Evolutionary conservation across 2,888 invertebrate genomes (phyloP).

Genomic region (Pristionchus japonicus): DNA sequence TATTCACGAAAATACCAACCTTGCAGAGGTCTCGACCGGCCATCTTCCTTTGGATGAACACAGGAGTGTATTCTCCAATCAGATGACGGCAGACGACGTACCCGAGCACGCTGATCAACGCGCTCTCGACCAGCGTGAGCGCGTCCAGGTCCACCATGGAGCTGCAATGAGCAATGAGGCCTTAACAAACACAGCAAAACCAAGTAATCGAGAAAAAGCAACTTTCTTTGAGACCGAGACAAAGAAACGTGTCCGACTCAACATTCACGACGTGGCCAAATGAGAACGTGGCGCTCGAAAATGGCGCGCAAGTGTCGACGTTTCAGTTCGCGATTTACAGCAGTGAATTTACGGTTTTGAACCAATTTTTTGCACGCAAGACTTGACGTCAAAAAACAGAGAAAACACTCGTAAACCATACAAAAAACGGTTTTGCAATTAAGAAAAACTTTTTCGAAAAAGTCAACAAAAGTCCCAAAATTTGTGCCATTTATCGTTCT

Average conservation of each 20-base stretch:
- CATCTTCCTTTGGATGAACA: slow-evolving; percentile 70
- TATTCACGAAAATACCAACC: slow-evolving; percentile 57
- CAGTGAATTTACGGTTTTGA: too few species aligned
- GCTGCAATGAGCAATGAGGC: neutral
- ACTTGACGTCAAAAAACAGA: too few species aligned
- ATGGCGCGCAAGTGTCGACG: too few species aligned
- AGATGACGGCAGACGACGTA: slow-evolving; percentile 59
- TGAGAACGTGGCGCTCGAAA: too few species aligned
- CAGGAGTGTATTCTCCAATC: slow-evolving; percentile 70
- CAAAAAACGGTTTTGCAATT: too few species aligned
- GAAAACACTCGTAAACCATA: too few species aligned
- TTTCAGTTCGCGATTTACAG: too few species aligned
- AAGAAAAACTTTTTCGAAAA: too few species aligned
- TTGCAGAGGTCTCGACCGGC: slow-evolving; percentile 74
- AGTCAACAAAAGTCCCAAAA: too few species aligned
- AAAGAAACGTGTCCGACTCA: neutral
- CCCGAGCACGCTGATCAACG: slow-evolving; percentile 60
- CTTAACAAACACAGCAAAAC: neutral
- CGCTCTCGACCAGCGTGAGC: slow-evolving; percentile 51
- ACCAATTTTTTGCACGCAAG: too few species aligned
- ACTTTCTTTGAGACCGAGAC: too few species aligned
- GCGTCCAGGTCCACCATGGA: slow-evolving; percentile 23
- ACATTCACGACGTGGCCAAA: neutral
- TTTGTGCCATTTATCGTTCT: too few species aligned
- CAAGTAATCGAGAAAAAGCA: neutral